A percentile compares a stretch with the other conserved stretches of the same genome.
phyloP scores from a whole-genome alignment of 2,888 invertebrate species.

The Rhamphomyia laevipes region DNA sequence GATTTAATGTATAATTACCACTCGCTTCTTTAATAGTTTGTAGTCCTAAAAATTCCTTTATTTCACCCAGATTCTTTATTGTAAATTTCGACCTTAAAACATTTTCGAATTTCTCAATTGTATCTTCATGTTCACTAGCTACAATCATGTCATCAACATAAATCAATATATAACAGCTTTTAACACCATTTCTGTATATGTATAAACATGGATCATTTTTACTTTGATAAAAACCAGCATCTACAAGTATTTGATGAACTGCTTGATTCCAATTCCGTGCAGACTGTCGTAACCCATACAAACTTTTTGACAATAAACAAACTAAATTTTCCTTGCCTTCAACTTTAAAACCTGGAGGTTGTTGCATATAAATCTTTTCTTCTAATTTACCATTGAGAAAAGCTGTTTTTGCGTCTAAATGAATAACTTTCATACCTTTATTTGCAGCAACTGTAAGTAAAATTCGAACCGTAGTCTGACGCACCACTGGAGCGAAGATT shows the following conservation, averaged over 20 bases:
- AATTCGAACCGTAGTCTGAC: conserved; percentile 4
- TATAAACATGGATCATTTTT: conserved; percentile 13
- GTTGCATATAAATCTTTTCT: conserved; percentile 7
- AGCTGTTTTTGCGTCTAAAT: no score
- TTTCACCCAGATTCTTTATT: background rate
- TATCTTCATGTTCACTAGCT: background rate
- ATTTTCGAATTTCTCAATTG: background rate
- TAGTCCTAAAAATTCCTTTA: background rate
- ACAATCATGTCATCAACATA: conserved; percentile 13
- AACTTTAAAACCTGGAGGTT: conserved; percentile 2
- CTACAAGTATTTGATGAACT: conserved; percentile 7
- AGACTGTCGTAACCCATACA: background rate
- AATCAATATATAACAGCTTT: conserved; percentile 7
- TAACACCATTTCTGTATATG: background rate
- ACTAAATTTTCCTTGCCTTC: no score
- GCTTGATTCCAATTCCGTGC: background rate
- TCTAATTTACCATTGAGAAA: no score
- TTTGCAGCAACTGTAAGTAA: conserved; percentile 2
- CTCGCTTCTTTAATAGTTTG: background rate
- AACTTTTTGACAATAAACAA: conserved; percentile 1
- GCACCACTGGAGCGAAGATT: conserved; percentile 20
- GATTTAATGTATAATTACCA: background rate
- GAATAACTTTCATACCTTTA: background rate
- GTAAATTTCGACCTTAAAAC: background rate
- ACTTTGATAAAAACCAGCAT: conserved; percentile 6